Evolutionary conservation across 2,888 invertebrate species (phyloP).

Genomic region (Lapara coniferarum): DNA sequence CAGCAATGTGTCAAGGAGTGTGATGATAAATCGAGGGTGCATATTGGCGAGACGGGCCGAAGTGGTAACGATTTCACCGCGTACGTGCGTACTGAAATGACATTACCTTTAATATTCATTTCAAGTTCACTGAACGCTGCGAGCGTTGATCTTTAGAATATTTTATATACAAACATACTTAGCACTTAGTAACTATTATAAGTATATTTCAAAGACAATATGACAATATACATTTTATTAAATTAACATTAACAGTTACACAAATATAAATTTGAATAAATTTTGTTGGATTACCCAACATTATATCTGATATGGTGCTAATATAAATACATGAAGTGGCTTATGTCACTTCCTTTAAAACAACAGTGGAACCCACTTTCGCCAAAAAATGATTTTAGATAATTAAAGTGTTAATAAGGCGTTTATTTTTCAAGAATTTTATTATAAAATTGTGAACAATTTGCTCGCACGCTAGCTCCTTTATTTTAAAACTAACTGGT

Average conservation of each 20-base stretch:
- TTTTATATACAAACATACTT: constrained; percentile 30
- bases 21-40: constrained; percentile 13
- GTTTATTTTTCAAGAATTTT: no score
- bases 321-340: no score
- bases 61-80: not conserved
- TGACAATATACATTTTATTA: no score
- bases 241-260: no score
- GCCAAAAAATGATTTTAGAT: no score
- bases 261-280: no score
- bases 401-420: no score
- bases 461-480: not conserved
- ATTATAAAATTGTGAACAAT: not conserved
- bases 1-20: not conserved
- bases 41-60: constrained; percentile 1
- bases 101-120: constrained; percentile 12
- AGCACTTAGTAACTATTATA: no score
- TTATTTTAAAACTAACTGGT: not conserved
- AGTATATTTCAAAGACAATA: no score
- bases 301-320: no score
- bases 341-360: not conserved
- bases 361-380: not conserved
- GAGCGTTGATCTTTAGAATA: constrained; percentile 43
- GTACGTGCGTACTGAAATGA: constrained; percentile 2
- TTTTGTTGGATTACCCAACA: no score
- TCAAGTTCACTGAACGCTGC: constrained; percentile 39